Base-by-base conservation (phyloP, 2,797 vertebrate species). In the Galago senegalensis region DNA sequence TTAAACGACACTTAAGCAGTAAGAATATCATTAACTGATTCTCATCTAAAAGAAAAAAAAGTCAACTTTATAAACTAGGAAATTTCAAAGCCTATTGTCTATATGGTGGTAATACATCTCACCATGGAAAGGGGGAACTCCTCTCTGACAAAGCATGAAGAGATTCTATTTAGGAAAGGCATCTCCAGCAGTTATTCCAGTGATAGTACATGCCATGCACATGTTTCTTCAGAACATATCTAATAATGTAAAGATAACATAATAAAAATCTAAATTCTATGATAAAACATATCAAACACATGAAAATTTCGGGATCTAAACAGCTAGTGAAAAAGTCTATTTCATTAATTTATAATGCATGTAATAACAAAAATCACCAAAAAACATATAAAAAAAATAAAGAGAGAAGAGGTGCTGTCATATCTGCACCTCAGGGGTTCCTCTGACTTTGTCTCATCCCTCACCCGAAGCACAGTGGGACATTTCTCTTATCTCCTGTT, bases 81-180 rank as follows among this genome's bases (percentile, higher is more conserved):
- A 76, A 81, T 77, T 84, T 90, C 61, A 80, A 76, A 89, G 61
- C 31, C 93, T 89, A 67, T 73, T 17, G 63, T 27, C 67, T 14
- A 63, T 14, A 56, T 5, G 7, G 11, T 8, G 65, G 40, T 37
- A 37, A 29, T 37, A 77, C 20, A 76, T 95, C 79, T 85, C 70
- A 85, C 9, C 21, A 58, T 13, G 34, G 23, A 85, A 94, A 83
- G 17, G 65, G 43, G 43, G 58, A 69, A 75, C 58, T 90, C 49
- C 29, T 89, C 20, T 82, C 9, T 72, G 53, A 92, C 29, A 85
- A 65, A 63, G 49, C 65, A 82, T 34, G 81, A 88, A 75, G 16
- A 92, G 43, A 49, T 23, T 79, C 53, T 92, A 31, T 23, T 43
- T 34, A 86, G 29, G n/a, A 76, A 10, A 25, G 13, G 23, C 73